A percentile compares a stretch with the other conserved stretches of the same genome.
These are phyloP conservation scores for Sebastes iracundus DNA, from an alignment of 2,797 vertebrate species.

Conservation along the genomic window DNA sequence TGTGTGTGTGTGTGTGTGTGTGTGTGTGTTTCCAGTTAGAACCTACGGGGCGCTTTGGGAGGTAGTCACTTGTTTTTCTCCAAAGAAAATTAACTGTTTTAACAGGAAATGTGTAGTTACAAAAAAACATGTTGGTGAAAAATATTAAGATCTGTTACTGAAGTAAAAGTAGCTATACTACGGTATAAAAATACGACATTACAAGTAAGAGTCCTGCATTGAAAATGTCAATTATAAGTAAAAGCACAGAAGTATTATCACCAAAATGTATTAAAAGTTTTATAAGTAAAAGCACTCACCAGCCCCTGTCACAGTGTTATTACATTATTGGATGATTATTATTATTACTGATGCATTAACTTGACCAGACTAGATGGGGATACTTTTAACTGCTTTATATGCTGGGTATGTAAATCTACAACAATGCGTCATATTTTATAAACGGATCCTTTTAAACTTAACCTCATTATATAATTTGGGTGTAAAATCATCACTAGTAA, in stretches of 20 bases:
- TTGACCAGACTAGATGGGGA: background rate
- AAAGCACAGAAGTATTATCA: background rate
- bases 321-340: background rate
- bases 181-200: background rate
- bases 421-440: background rate
- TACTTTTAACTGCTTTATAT: background rate
- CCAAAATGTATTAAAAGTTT: background rate
- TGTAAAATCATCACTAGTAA: background rate
- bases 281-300: background rate
- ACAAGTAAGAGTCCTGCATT: background rate
- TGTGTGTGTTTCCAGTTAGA: background rate
- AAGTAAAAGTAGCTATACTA: background rate
- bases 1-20: background rate
- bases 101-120: background rate
- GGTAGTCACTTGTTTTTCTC: conserved; percentile 10
- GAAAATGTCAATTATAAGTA: background rate
- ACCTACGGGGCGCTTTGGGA: background rate
- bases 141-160: background rate
- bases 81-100: background rate
- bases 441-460: background rate
- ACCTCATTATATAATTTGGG: background rate
- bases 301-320: background rate
- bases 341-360: background rate
- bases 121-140: background rate
- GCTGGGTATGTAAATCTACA: background rate